Conservation (phyloP, 2,797 vertebrate genomes). For the Trichosurus vulpecula region DNA sequence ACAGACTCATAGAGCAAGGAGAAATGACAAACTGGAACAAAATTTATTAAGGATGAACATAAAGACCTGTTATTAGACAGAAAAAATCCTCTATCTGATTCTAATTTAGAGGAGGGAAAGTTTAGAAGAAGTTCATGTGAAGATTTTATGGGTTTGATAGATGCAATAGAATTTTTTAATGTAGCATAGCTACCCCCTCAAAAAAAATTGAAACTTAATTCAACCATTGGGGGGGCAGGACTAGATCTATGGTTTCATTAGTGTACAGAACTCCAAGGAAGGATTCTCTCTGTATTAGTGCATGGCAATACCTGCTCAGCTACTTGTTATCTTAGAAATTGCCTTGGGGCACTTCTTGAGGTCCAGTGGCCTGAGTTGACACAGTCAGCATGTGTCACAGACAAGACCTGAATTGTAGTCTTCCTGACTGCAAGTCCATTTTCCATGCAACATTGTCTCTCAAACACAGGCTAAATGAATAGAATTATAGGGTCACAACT, state of each 20-base stretch:
- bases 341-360: background rate
- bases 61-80: background rate
- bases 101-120: background rate
- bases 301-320: background rate
- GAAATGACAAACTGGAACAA: background rate
- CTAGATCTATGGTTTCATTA: background rate
- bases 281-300: background rate
- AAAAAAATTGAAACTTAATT: background rate
- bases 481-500: background rate
- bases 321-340: background rate
- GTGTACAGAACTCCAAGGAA: background rate
- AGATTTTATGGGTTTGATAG: background rate
- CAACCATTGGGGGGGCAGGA: background rate
- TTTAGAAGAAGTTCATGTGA: background rate
- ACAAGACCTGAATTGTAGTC: background rate
- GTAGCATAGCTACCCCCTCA: background rate
- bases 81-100: background rate
- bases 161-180: background rate
- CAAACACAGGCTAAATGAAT: background rate
- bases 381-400: background rate
- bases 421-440: background rate
- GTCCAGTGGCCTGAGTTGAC: background rate
- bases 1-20: background rate
- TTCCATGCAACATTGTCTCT: background rate
- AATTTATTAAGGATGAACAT: background rate